phyloP scores from a whole-genome alignment of 2,113 vertebrate genomes.

The Excalfactoria chinensis region DNA sequence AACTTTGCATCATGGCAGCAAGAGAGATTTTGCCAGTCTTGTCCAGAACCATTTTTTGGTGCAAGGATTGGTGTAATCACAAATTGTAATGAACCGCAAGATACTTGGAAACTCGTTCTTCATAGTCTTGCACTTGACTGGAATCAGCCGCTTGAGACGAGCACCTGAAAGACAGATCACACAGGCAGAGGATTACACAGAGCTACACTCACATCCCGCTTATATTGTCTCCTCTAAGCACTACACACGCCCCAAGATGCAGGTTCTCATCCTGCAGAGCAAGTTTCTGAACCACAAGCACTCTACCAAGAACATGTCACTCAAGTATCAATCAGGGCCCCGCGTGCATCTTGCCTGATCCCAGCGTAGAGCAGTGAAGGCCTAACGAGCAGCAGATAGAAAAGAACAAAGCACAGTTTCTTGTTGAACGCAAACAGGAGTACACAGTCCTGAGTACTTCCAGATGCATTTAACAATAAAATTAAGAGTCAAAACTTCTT shows the following conservation, averaged over 20 bases:
- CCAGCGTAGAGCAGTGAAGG: background rate
- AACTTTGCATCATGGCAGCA: conserved; percentile 76
- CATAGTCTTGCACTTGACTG: conserved; percentile 93
- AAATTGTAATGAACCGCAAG: conserved; percentile 92
- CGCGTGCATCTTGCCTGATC: too few species aligned
- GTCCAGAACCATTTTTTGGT: conserved; percentile 95
- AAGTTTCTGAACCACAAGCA: background rate
- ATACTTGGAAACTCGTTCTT: conserved; percentile 93
- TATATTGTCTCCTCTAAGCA: background rate
- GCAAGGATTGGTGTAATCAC: conserved; percentile 93
- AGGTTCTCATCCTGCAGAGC: background rate
- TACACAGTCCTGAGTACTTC: background rate
- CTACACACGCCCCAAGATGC: background rate
- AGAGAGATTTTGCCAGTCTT: conserved; percentile 90
- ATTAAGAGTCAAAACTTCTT: background rate
- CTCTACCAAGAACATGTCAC: too few species aligned
- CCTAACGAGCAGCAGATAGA: fast-evolving
- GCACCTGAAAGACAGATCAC: conserved; percentile 80
- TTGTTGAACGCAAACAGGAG: background rate
- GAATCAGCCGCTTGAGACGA: conserved; percentile 90
- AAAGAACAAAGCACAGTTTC: background rate
- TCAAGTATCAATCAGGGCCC: background rate
- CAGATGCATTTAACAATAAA: background rate
- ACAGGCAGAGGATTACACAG: background rate
- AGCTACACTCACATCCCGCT: background rate